These are phyloP conservation scores for Kryptolebias marmoratus DNA, from an alignment of 2,113 vertebrate genomes.

Conservation along the genomic window DNA sequence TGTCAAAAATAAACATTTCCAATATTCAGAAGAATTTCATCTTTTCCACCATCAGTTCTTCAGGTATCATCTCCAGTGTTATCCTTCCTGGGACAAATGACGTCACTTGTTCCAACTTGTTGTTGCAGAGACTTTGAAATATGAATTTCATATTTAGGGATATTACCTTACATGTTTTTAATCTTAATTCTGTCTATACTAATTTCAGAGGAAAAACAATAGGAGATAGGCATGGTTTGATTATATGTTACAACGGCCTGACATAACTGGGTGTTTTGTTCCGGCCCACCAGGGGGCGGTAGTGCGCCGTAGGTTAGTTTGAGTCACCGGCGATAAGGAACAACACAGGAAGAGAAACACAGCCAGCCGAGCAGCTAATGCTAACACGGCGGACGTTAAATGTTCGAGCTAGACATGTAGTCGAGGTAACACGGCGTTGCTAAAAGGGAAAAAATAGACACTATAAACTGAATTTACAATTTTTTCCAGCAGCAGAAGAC, in stretches of 20 bases:
- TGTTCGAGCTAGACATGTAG: constrained; percentile 50
- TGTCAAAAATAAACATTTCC: too few species aligned
- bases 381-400: constrained; percentile 36
- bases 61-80: too few species aligned
- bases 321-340: not conserved
- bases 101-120: too few species aligned
- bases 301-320: not conserved
- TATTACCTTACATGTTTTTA: too few species aligned
- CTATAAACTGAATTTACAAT: not conserved
- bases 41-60: too few species aligned
- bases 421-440: not conserved
- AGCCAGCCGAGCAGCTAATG: constrained; percentile 44
- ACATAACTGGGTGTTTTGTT: not conserved
- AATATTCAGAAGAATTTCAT: too few species aligned
- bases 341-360: constrained; percentile 25
- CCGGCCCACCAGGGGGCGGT: constrained; percentile 40
- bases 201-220: too few species aligned
- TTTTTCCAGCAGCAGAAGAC: not conserved
- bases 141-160: too few species aligned
- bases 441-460: not conserved
- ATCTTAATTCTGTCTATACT: too few species aligned
- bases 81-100: too few species aligned
- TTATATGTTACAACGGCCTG: not conserved
- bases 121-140: too few species aligned
- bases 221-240: too few species aligned